Evolutionary conservation across 2,113 vertebrate species (phyloP), one percentile per base, ranked within the genome.

Genomic region (Petroica traversi): DNA sequence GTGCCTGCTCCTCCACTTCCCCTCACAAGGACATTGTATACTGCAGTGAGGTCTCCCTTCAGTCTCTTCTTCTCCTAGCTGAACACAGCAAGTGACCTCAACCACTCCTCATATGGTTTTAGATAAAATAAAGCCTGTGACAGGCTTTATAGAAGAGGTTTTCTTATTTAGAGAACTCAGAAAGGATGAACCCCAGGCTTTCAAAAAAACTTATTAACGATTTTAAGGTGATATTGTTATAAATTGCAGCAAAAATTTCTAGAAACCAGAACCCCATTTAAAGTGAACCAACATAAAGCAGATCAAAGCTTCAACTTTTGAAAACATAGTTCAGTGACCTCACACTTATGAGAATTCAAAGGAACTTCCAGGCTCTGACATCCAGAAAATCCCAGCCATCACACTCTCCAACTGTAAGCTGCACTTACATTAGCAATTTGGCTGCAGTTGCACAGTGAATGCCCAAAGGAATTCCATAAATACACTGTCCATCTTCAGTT

Each of bases 351-450:
- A 76, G 63, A 88, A 85, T 66, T 79, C 41, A 77, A 69, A 86
- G 46, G 43, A 80, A 45, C 11, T 86, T 80, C n/a, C 8, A 3
- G 46, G 28, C 13, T 80, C 11, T 28, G 19, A 76, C 1, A 5
- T 67, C 22, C 71, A 93, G 89, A 91, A 88, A 95, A 94, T 66
- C 87, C 63, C 82, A 92, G 48, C 79, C 82, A 82, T 83, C 29
- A 10, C 57, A 82, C 73, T 94, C 75, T 87, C 57, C 58, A 73
- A 88, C 58, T 83, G 79, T 79, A 94, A 97, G 91, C 72, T 31
- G 52, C 59, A 93, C 82, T 96, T 74, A 54, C 89, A 94, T 92
- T 94, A 90, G 77, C 91, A 96, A 92, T 97, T 97, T 98, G 96
- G 92, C 95, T 91, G 62, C 79, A 88, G 63, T 54, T 96, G 74